Conservation (phyloP, 2,113 vertebrate species). For the Thamnaconus septentrionalis region DNA sequence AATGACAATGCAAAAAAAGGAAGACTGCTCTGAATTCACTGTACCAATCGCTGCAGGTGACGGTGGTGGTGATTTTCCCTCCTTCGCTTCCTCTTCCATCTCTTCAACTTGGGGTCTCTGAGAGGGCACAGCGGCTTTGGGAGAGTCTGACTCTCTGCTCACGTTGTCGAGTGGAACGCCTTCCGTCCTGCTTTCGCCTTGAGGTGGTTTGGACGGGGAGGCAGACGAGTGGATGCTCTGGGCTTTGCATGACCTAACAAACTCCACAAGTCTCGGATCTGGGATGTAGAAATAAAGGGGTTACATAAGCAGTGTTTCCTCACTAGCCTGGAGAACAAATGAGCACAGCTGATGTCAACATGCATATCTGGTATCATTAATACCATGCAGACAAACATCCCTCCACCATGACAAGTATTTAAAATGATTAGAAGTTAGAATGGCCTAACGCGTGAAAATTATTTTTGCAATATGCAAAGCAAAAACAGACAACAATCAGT, state of each 20-base stretch:
- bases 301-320: slow-evolving; percentile 9
- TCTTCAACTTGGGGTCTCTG: slow-evolving; percentile 48
- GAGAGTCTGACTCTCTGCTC: slow-evolving; percentile 26
- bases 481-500: too few species aligned
- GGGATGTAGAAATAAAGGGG: slow-evolving; percentile 42
- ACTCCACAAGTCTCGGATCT: slow-evolving; percentile 89
- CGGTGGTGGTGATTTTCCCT: slow-evolving; percentile 34
- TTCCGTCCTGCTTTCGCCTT: slow-evolving; percentile 22
- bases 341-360: background rate
- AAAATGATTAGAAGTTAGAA: too few species aligned
- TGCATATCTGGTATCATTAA: background rate
- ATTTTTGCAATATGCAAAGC: too few species aligned
- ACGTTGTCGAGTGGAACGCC: slow-evolving; percentile 17
- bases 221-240: slow-evolving; percentile 43
- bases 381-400: too few species aligned
- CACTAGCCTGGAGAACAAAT: background rate
- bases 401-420: too few species aligned
- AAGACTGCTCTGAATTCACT: slow-evolving; percentile 20
- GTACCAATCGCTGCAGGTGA: slow-evolving; percentile 71
- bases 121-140: slow-evolving; percentile 1
- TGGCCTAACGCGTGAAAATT: too few species aligned
- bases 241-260: slow-evolving; percentile 80
- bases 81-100: slow-evolving; percentile 63
- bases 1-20: background rate
- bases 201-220: slow-evolving; percentile 32